phyloP scores from a whole-genome alignment of 2,888 invertebrate genomes.

The Spatulosminthurus flaviceps region DNA sequence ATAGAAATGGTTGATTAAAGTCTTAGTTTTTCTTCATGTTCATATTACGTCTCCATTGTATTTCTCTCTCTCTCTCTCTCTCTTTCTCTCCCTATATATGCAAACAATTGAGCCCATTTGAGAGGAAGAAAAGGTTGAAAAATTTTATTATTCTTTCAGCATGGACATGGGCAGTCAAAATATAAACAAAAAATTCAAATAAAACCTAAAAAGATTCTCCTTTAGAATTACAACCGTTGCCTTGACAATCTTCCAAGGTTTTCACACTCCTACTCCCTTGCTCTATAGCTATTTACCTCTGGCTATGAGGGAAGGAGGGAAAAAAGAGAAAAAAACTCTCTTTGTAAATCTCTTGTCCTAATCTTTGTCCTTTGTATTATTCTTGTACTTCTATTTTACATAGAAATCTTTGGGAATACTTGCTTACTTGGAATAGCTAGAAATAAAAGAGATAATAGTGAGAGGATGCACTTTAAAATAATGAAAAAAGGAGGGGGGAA shows the following conservation, averaged over 20 bases:
- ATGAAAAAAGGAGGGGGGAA: slow-evolving; percentile 18
- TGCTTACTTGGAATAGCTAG: neutral
- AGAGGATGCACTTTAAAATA: slow-evolving; percentile 16
- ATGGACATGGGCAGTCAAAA: neutral
- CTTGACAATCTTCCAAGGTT: neutral
- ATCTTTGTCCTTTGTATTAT: neutral
- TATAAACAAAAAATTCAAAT: neutral
- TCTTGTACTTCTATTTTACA: neutral
- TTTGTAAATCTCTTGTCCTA: neutral
- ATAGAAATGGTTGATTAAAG: too few species aligned
- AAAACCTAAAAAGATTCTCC: neutral
- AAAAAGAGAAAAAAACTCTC: too few species aligned
- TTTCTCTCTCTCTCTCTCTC: too few species aligned
- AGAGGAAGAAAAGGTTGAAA: too few species aligned
- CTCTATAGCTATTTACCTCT: too few species aligned
- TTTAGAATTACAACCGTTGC: neutral
- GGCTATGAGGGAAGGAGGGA: too few species aligned
- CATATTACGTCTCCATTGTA: too few species aligned
- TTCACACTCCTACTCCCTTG: too few species aligned
- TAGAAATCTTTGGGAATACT: neutral
- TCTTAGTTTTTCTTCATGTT: too few species aligned
- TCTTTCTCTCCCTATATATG: too few species aligned
- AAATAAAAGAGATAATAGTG: neutral
- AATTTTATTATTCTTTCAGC: too few species aligned
- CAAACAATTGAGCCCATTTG: too few species aligned